Evolutionary conservation across 2,113 vertebrate genomes (phyloP).

Genomic region (Gasterosteus aculeatus): DNA sequence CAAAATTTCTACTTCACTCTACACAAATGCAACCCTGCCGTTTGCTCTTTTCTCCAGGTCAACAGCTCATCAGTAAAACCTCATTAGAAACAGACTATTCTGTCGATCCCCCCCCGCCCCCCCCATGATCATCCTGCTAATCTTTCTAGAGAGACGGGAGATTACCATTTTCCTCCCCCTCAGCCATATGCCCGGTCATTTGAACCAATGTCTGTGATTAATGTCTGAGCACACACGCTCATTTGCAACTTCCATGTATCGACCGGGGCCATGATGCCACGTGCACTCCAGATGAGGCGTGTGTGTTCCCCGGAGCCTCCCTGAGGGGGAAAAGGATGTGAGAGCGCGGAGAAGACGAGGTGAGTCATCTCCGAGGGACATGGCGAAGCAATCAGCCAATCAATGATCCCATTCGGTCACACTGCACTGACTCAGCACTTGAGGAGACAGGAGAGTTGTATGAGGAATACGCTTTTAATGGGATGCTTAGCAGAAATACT

Average conservation of each 20-base stretch:
- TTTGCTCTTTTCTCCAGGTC: constrained; percentile 31
- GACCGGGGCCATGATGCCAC: constrained; percentile 35
- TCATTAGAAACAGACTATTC: constrained; percentile 46
- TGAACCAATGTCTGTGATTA: constrained; percentile 42
- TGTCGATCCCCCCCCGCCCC: constrained; percentile 25
- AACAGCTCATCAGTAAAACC: constrained; percentile 46
- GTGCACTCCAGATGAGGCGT: constrained; percentile 62
- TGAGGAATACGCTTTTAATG: background rate
- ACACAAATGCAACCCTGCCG: background rate
- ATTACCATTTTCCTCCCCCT: constrained; percentile 61
- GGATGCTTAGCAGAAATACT: background rate
- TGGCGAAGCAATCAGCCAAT: constrained; percentile 36
- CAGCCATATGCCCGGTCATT: constrained; percentile 58
- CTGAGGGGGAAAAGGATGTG: constrained; percentile 31
- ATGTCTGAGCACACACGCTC: constrained; percentile 41
- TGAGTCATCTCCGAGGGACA: constrained; percentile 62
- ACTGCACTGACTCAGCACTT: constrained; percentile 60
- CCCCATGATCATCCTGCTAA: constrained; percentile 56
- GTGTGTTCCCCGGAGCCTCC: constrained; percentile 21
- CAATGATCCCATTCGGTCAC: constrained; percentile 38
- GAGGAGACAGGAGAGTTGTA: background rate
- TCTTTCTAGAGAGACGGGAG: constrained; percentile 59
- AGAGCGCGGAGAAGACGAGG: constrained; percentile 31
- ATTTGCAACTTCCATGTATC: constrained; percentile 55
- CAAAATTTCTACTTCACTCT: background rate